These are phyloP conservation scores for Arctocebus calabarensis DNA, from an alignment of 2,797 vertebrate genomes.

Conservation along the genomic window DNA sequence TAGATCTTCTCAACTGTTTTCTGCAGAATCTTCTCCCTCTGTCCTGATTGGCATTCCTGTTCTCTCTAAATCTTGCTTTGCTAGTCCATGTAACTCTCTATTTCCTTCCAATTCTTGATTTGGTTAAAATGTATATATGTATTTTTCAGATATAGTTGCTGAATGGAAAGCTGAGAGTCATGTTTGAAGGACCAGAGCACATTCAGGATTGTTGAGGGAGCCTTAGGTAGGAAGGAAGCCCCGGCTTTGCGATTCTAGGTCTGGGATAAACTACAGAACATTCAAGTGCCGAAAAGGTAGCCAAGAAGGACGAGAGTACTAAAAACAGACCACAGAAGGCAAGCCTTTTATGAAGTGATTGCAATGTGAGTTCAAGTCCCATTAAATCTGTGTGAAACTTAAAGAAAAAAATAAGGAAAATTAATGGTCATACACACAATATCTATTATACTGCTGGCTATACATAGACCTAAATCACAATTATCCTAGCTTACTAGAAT, in stretches of 20 bases:
- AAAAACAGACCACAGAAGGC: neutral
- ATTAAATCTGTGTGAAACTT: neutral
- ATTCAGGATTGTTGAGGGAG: neutral
- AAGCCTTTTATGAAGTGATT: neutral
- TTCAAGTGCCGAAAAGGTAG: neutral
- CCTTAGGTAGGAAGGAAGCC: neutral
- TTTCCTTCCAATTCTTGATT: neutral
- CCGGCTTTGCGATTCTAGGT: neutral
- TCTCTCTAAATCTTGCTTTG: neutral
- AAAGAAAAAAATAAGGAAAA: neutral
- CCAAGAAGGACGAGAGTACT: neutral
- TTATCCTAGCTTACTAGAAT: neutral
- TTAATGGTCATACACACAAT: neutral
- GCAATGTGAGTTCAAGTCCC: neutral
- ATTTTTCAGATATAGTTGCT: neutral
- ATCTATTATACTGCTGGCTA: no score
- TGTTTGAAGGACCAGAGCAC: neutral
- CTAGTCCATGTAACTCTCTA: neutral
- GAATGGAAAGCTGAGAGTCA: neutral
- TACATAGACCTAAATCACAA: neutral
- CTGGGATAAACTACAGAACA: neutral
- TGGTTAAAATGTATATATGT: neutral
- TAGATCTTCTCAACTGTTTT: neutral
- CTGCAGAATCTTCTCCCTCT: neutral
- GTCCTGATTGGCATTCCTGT: neutral